A percentile compares a stretch with the other conserved stretches of the same genome.
Conservation (phyloP, 2,888 invertebrate species). For the Elmis aenea region DNA sequence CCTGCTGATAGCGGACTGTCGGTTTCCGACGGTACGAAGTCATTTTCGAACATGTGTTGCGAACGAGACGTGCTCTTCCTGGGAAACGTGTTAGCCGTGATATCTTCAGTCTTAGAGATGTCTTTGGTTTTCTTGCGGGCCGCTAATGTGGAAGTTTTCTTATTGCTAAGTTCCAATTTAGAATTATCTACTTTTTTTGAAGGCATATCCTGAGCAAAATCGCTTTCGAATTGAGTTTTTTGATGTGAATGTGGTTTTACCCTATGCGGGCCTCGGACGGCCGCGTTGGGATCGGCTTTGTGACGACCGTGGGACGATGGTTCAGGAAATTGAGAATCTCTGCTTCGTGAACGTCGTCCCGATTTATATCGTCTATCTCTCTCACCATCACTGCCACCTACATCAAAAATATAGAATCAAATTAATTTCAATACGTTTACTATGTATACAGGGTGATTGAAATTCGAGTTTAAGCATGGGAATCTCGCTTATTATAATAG, state of each 20-base stretch:
- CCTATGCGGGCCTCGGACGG: slow-evolving; percentile 32
- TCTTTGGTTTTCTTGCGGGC: slow-evolving; percentile 39
- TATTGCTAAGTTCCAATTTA: slow-evolving; percentile 31
- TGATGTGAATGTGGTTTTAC: slow-evolving; percentile 32
- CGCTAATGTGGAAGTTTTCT: slow-evolving; percentile 32
- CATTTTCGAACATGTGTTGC: slow-evolving; percentile 67
- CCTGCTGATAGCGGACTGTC: slow-evolving; percentile 31
- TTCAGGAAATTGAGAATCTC: slow-evolving; percentile 44
- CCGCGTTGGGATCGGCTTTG: slow-evolving; percentile 39
- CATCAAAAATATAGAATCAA: too few relatives aligned
- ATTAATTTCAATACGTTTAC: too few relatives aligned
- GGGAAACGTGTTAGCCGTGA: slow-evolving; percentile 34
- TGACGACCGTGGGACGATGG: slow-evolving; percentile 36
- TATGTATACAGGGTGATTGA: too few relatives aligned
- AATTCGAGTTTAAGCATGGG: too few relatives aligned
- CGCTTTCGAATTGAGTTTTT: slow-evolving; percentile 52
- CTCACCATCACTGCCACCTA: slow-evolving; percentile 53
- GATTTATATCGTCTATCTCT: slow-evolving; percentile 53
- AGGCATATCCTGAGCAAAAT: slow-evolving; percentile 49
- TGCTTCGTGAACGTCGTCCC: slow-evolving; percentile 46
- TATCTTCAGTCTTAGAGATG: slow-evolving; percentile 36
- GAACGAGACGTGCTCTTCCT: slow-evolving; percentile 47
- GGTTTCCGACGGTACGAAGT: slow-evolving; percentile 53
- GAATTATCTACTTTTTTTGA: slow-evolving; percentile 24
- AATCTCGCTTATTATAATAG: too few relatives aligned